Conservation (phyloP, 2,888 invertebrate species). For the Drosophila algonquin region DNA sequence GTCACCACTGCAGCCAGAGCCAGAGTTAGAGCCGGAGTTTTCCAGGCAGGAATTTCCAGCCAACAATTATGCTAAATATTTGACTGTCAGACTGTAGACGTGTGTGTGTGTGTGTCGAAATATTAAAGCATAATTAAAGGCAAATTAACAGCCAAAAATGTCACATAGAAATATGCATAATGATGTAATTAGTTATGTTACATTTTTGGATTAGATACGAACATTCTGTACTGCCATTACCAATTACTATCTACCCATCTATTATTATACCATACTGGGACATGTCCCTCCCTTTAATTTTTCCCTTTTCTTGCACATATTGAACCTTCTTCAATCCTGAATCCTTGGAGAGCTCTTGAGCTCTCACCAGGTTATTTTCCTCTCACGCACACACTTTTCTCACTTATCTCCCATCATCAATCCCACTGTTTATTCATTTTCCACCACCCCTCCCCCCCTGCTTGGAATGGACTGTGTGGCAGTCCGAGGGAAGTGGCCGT, state of each 20-base stretch:
- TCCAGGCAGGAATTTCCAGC: conserved; percentile 50
- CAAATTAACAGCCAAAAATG: conserved; percentile 37
- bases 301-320: background rate
- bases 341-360: background rate
- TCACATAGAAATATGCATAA: background rate
- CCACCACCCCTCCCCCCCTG: background rate
- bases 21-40: background rate
- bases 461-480: background rate
- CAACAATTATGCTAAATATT: conserved; percentile 67
- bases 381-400: background rate
- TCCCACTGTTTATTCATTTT: conserved; percentile 22
- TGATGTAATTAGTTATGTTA: conserved; percentile 4
- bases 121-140: conserved; percentile 71
- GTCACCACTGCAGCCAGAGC: conserved; percentile 31
- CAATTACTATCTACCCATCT: too few relatives aligned
- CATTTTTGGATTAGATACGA: background rate
- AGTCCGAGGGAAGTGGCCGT: background rate
- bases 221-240: too few relatives aligned
- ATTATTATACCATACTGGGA: too few relatives aligned
- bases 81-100: background rate
- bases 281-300: background rate
- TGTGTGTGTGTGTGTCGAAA: conserved; percentile 25
- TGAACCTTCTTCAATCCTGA: background rate
- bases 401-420: background rate
- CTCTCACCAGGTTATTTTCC: background rate